Conservation (phyloP, 2,888 invertebrate species). For the Scelioninae gen. 2 region DNA sequence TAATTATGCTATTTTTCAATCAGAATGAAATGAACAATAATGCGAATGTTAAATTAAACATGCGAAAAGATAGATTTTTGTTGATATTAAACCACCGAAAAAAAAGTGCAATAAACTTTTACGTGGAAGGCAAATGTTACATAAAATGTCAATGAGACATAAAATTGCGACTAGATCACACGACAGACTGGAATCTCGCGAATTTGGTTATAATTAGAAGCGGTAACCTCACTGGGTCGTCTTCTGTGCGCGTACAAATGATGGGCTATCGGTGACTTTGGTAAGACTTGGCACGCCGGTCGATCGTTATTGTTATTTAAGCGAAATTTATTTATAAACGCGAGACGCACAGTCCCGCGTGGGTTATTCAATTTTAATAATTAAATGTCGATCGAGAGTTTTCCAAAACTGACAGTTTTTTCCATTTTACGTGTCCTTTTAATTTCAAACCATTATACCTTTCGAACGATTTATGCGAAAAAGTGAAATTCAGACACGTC, state of each 20-base stretch:
- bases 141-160: conserved; percentile 30
- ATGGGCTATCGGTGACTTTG: conserved; percentile 59
- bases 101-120: too few relatives aligned
- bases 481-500: too few relatives aligned
- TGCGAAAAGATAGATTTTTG: too few relatives aligned
- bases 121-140: too few relatives aligned
- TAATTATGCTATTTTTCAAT: too few relatives aligned
- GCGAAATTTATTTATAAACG: conserved; percentile 65
- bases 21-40: too few relatives aligned
- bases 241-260: conserved; percentile 46
- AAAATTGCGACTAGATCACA: conserved; percentile 44
- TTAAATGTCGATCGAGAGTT: conserved; percentile 23
- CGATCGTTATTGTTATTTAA: conserved; percentile 61
- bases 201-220: conserved; percentile 68
- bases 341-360: conserved; percentile 53
- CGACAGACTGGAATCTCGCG: conserved; percentile 59
- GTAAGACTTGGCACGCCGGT: conserved; percentile 66
- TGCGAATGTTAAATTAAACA: too few relatives aligned
- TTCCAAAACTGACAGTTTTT: background rate
- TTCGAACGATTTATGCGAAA: too few relatives aligned
- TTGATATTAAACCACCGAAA: too few relatives aligned
- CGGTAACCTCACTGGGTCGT: conserved; percentile 48
- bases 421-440: too few relatives aligned
- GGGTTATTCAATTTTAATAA: conserved; percentile 25
- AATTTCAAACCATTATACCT: too few relatives aligned